Conservation (phyloP, 2,797 vertebrate species). For the Lagocephalus sceleratus region DNA sequence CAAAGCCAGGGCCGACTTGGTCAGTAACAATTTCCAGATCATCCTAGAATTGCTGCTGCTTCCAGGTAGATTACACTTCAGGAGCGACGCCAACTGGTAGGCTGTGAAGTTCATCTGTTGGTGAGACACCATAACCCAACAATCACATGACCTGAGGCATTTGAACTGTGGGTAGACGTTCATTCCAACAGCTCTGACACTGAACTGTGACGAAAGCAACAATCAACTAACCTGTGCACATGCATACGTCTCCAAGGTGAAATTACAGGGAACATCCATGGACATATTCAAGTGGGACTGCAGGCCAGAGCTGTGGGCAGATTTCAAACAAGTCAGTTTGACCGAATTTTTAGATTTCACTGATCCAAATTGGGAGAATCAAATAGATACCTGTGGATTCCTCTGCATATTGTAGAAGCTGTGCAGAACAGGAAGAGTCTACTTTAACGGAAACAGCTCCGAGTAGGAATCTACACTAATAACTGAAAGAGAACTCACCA, state of each 20-base stretch:
- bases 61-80: conserved; percentile 62
- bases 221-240: conserved; percentile 66
- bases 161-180: too few species aligned
- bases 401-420: conserved; percentile 56
- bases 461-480: background rate
- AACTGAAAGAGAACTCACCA: conserved; percentile 41
- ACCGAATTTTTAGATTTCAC: background rate
- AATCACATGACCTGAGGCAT: too few species aligned
- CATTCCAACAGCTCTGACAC: too few species aligned
- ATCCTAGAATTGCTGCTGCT: conserved; percentile 51
- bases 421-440: conserved; percentile 6
- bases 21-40: conserved; percentile 72
- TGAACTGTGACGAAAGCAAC: background rate
- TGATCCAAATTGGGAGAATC: background rate
- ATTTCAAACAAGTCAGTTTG: conserved; percentile 1
- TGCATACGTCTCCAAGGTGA: conserved; percentile 57
- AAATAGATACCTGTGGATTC: conserved; percentile 56
- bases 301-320: conserved; percentile 49
- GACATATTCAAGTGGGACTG: conserved; percentile 29
- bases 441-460: background rate
- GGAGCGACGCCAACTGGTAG: conserved; percentile 59
- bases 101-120: conserved; percentile 65
- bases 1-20: conserved; percentile 43
- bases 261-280: conserved; percentile 35
- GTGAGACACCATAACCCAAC: background rate